phyloP scores from a whole-genome alignment of 2,797 vertebrate genomes.

The Malacoctenus gilli region DNA sequence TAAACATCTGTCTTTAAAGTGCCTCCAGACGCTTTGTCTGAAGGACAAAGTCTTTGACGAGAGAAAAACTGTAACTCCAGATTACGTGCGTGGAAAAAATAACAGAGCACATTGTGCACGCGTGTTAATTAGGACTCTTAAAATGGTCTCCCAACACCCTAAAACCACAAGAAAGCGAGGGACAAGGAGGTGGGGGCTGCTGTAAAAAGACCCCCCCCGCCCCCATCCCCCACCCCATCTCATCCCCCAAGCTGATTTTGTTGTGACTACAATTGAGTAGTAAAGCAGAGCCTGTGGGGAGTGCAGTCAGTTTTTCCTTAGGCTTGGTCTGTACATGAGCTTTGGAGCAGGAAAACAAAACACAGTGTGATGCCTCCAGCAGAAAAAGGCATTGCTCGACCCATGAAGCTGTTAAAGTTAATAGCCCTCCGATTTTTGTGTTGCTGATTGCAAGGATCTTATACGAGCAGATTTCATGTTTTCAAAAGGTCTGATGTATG shows the following conservation, averaged over 20 bases:
- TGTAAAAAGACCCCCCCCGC: constrained; percentile 17
- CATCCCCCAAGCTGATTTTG: constrained; percentile 27
- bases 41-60: constrained; percentile 37
- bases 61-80: constrained; percentile 14
- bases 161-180: constrained; percentile 18
- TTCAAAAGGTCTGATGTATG: too few species aligned
- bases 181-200: neutral
- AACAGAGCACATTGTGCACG: neutral
- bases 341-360: constrained; percentile 17
- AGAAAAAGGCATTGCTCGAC: neutral
- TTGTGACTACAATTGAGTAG: constrained; percentile 57
- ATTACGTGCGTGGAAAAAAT: constrained; percentile 40
- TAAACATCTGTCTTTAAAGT: constrained; percentile 59
- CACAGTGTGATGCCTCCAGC: neutral
- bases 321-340: neutral
- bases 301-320: constrained; percentile 51
- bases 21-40: constrained; percentile 35
- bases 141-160: constrained; percentile 16
- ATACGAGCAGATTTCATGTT: too few species aligned
- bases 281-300: constrained; percentile 26
- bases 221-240: too few species aligned
- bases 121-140: constrained; percentile 34
- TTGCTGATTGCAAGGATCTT: too few species aligned
- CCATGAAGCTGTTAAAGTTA: too few species aligned
- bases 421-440: neutral